These are phyloP conservation scores for Neotoxoptera formosana DNA, from an alignment of 1,140 invertebrate genomes.

Conservation along the genomic window DNA sequence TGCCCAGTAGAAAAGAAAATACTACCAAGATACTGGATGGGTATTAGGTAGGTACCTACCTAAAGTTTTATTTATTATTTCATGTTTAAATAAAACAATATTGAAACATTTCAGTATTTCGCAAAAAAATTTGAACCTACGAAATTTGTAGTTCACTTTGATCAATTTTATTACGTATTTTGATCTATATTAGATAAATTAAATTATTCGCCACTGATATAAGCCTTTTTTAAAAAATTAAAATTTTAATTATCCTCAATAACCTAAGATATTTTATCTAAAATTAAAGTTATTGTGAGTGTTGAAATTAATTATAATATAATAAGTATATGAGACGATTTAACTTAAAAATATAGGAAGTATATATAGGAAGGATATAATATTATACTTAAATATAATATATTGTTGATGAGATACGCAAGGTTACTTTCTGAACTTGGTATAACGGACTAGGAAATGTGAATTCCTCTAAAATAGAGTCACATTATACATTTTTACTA, in stretches of 20 bases:
- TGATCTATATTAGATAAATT: background rate
- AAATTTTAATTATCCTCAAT: background rate
- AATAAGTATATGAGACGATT: background rate
- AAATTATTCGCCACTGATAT: background rate
- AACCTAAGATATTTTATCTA: background rate
- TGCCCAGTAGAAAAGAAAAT: background rate
- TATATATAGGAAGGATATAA: background rate
- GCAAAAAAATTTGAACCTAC: background rate
- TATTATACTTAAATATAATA: background rate
- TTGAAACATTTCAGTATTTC: background rate
- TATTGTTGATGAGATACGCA: background rate
- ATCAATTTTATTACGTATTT: background rate
- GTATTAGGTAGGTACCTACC: no score
- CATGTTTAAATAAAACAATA: background rate
- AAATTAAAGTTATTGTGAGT: background rate
- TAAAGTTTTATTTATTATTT: background rate
- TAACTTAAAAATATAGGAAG: background rate
- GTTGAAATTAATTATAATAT: background rate
- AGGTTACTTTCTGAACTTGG: background rate
- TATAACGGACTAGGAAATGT: background rate
- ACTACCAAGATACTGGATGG: background rate
- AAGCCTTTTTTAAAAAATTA: no score
- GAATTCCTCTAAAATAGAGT: background rate
- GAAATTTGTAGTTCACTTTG: background rate
- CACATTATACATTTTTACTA: background rate